A percentile compares a stretch with the other conserved stretches of the same genome.
These are phyloP conservation scores for Phrynocephalus forsythii DNA, from an alignment of 2,797 vertebrate genomes.

Conservation along the genomic window DNA sequence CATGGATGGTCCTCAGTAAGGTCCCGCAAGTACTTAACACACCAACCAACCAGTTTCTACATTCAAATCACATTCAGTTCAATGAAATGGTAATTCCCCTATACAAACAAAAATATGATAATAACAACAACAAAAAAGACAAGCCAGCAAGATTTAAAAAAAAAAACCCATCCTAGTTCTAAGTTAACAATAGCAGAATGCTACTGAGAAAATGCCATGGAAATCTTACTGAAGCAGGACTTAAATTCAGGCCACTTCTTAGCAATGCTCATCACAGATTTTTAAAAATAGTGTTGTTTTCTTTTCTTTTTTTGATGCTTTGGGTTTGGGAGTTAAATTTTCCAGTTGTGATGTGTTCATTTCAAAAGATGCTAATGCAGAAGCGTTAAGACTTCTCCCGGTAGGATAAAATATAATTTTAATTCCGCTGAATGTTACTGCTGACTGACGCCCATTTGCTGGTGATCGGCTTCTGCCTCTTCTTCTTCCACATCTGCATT, in stretches of 20 bases:
- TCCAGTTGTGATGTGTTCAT: slow-evolving; percentile 71
- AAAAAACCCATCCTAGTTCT: slow-evolving; percentile 65
- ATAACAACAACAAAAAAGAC: slow-evolving; percentile 42
- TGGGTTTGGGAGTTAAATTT: slow-evolving; percentile 69
- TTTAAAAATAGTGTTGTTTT: slow-evolving; percentile 65
- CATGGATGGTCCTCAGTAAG: slow-evolving; percentile 61
- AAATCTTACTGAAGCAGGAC: slow-evolving; percentile 75
- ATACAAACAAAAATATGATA: slow-evolving; percentile 67
- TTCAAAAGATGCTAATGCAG: slow-evolving; percentile 64
- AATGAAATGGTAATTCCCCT: slow-evolving; percentile 65
- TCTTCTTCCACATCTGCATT: slow-evolving; percentile 95
- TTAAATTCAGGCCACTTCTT: slow-evolving; percentile 77
- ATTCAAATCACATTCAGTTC: slow-evolving; percentile 71
- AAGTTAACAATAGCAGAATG: slow-evolving; percentile 76
- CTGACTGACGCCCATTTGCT: slow-evolving; percentile 99
- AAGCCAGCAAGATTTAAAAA: slow-evolving; percentile 66
- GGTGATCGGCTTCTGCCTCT: slow-evolving; percentile 95
- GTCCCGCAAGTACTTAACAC: slow-evolving; percentile 60
- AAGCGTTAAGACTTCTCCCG: slow-evolving; percentile 67
- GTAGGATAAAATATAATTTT: slow-evolving; percentile 59
- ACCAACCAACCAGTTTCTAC: slow-evolving; percentile 62
- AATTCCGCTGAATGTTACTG: slow-evolving; percentile 84
- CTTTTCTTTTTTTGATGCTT: slow-evolving; percentile 67
- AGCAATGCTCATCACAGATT: slow-evolving; percentile 77
- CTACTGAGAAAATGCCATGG: slow-evolving; percentile 76